Base-by-base conservation (phyloP, 2,797 vertebrate species). In the Anniella stebbinsi region DNA sequence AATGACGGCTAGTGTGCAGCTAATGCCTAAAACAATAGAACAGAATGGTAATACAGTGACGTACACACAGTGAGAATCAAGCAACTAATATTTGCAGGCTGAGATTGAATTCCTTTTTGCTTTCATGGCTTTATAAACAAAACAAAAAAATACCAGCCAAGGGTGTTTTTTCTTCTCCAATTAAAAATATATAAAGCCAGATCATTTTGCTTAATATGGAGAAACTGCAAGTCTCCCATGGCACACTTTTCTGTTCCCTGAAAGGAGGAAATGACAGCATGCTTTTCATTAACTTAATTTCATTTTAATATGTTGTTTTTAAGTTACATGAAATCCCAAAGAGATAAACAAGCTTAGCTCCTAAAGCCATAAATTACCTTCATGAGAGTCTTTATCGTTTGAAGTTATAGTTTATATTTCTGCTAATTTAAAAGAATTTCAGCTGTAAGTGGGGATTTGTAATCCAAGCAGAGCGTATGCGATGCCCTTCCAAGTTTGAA, bases 361-460 rank as follows among this genome's bases (percentile, higher is more conserved):
- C 89, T 94, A 87, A 87, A 92, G 17, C 33, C 93, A 94, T 86
- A 96, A 93, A 93, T 95, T 94, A 88, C 54, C 89, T 30, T 83
- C 84, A 17, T 48, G 77, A 89, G 83, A 84, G 66, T 69, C 25
- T 63, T 93, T 91, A 84, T 78, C 0, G 0, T 89, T 89, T 88
- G 91, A 95, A 94, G 88, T 87, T 92, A 84, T 45, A 87, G 84
- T 90, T 93, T 87, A 96, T 17, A 7, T 91, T 86, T 78, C 72
- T 92, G 75, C 60, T 87, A 94, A 93, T 95, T 94, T 94, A 86
- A 89, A 95, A 96, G 86, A 93, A 94, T 94, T 92, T 93, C 63
- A 94, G 88, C 85, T 89, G 81, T 92, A 94, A 92, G 80, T 92
- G 92, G 82, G 87, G 63, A 84, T 93, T 95, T 93, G 89, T 93